phyloP scores from a whole-genome alignment of 2,113 vertebrate genomes.

The Tonatia bakeri region DNA sequence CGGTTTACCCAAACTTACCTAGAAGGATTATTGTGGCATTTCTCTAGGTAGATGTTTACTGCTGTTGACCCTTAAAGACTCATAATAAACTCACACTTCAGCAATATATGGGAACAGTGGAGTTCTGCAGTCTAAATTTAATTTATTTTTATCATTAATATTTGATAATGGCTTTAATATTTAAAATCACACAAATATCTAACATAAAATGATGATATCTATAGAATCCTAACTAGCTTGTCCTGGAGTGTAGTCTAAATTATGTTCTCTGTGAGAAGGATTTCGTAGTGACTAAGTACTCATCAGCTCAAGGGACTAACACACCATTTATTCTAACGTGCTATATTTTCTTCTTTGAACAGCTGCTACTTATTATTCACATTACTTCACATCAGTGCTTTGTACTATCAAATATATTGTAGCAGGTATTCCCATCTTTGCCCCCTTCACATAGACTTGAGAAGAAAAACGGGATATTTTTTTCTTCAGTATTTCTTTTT shows the following conservation, averaged over 20 bases:
- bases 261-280: slow-evolving; percentile 21
- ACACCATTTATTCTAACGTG: slow-evolving; percentile 18
- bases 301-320: slow-evolving; percentile 24
- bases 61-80: background rate
- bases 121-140: slow-evolving; percentile 64
- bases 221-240: slow-evolving; percentile 47
- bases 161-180: slow-evolving; percentile 76
- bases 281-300: background rate
- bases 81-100: slow-evolving; percentile 51
- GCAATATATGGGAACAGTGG: slow-evolving; percentile 52
- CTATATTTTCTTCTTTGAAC: slow-evolving; percentile 42
- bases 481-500: background rate
- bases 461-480: background rate
- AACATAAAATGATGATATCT: slow-evolving; percentile 30
- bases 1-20: background rate
- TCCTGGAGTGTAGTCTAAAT: slow-evolving; percentile 5
- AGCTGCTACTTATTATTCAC: slow-evolving; percentile 46
- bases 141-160: slow-evolving; percentile 75
- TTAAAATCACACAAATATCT: slow-evolving; percentile 63
- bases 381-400: background rate
- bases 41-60: background rate
- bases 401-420: background rate
- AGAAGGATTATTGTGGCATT: background rate
- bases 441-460: background rate
- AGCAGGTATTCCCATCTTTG: background rate